A percentile compares a stretch with the other conserved stretches of the same genome.
Evolutionary conservation across 1,140 invertebrate genomes (phyloP).

Genomic region (Drosophila neocordata): DNA sequence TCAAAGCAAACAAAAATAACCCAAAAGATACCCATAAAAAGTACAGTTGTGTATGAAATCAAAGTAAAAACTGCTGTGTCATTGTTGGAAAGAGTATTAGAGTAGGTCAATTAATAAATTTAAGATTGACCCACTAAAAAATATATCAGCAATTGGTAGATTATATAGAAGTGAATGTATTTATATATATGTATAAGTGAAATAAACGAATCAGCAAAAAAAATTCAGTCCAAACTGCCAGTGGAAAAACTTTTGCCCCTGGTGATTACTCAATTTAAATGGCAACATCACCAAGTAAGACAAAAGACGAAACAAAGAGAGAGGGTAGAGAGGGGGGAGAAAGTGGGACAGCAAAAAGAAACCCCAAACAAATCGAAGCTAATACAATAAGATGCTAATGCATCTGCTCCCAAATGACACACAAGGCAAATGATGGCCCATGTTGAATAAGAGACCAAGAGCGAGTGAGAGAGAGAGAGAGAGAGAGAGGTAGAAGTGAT

Average conservation of each 20-base stretch:
- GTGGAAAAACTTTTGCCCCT: constrained; percentile 43
- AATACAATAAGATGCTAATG: constrained; percentile 66
- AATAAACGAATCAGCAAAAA: constrained; percentile 21
- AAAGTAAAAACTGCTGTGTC: not conserved
- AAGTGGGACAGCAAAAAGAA: not conserved
- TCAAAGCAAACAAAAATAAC: constrained; percentile 12
- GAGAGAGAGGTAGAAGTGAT: constrained; percentile 14
- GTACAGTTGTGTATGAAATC: not conserved
- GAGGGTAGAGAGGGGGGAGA: not conserved
- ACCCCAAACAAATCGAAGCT: constrained; percentile 40
- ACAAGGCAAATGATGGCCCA: constrained; percentile 37
- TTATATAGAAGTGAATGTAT: too few relatives aligned
- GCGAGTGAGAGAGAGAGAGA: not conserved
- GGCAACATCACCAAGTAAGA: constrained; percentile 27
- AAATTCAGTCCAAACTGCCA: constrained; percentile 3
- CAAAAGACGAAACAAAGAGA: constrained; percentile 20
- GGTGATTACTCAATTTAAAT: constrained; percentile 79
- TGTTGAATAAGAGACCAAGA: not conserved
- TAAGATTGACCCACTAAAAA: constrained; percentile 1
- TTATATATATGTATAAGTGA: not conserved
- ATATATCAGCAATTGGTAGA: too few relatives aligned
- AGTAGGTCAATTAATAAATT: not conserved
- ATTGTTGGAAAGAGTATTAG: not conserved
- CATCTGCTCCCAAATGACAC: constrained; percentile 62
- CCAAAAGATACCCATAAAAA: not conserved